Base-by-base conservation (phyloP, 2,797 vertebrate species). In the Acipenser oxyrinchus region DNA sequence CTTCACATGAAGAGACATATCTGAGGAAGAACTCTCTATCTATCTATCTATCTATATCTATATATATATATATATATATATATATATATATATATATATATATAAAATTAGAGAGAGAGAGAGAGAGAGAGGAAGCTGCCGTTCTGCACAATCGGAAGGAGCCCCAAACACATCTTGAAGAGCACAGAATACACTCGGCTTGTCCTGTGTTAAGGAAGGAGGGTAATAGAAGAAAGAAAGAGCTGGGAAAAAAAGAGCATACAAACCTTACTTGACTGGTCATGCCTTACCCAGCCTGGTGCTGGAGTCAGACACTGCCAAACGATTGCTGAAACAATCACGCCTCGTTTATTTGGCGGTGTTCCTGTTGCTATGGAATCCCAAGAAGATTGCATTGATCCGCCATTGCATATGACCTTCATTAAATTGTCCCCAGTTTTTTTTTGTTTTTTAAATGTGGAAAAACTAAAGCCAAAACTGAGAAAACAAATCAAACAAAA, bases 1-100 rank as follows among this genome's bases (percentile, higher is more conserved):
- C 92, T 99, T 76, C 96, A 99, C 81, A 99, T 99, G 97, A 99
- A 99, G 87, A 93, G 97, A 87, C 97, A 99, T 86, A 93, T 99
- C 87, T 99, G 87, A 37, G 11, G 53, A 57, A 37, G 23, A 37
- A 61, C 10, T 61, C 10, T 12, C 13, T 12, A 57, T 37, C 23
- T 37, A 37, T 37, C 15, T 18, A 18, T 18, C 1, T 18, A 18
- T 18, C 15, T 18, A n/a, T n/a, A n/a, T n/a, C n/a, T n/a, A 1
- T 18, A 18, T 37, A 37, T 37, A 37, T 37, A 18, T 37, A 37
- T 37, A 37, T 37, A 37, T 37, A 37, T 37, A 18, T 37, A 23
- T 1, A 23, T 23, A 23, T 1, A 23, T 23, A 23, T 23, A 23
- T 23, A 23, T 23, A 23, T 23, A 61, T 12, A 52, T 10, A 10